Base-by-base conservation (phyloP, 1,140 invertebrate genomes). In the Pygmarrhopalites habei region DNA sequence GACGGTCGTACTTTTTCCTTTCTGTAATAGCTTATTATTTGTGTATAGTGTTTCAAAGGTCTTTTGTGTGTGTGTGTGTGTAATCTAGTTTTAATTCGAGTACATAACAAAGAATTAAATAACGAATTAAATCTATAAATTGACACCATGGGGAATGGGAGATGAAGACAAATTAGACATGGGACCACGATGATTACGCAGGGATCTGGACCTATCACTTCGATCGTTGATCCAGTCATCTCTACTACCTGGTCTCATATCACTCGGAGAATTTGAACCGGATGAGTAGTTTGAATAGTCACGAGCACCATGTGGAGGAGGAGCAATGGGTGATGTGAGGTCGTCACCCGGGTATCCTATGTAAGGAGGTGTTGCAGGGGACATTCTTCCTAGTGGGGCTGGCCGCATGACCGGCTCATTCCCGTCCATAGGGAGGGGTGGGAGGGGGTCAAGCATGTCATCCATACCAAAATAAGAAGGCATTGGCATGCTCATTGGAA, bases 381-480 rank as follows among this genome's bases (percentile, higher is more conserved):
- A 70, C n/a, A 70, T 32, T 61, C 66, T 57, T 21, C 68, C 68
- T 17, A 66, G 19, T 30, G 65, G 64, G 1, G 49, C 32, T 35
- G 60, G 60, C 28, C 64, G 51, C 14, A 51, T n/a, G 26, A 32
- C 30, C 30, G 39, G 44, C 32, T 66, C 52, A 23, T 59, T 49
- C 25, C 56, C 68, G 7, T 61, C 59, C 15, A 60, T n/a, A 26
- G 66, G 65, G 21, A 67, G 35, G n/a, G 69, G 69, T n/a, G 61
- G 57, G 25, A 61, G 69, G 10, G 69, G 69, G 23, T 55, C 25
- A 28, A 67, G 64, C 60, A 52, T 59, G 12, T 52, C 59, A 28
- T 62, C 66, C 17, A 70, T 47, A 1, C 62, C 62, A 59, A 70
- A 67, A 28, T 67, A 70, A 12, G 69, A 70, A n/a, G 58, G 63